Conservation (phyloP, 1,140 invertebrate species). For the Ceratina australensis region DNA sequence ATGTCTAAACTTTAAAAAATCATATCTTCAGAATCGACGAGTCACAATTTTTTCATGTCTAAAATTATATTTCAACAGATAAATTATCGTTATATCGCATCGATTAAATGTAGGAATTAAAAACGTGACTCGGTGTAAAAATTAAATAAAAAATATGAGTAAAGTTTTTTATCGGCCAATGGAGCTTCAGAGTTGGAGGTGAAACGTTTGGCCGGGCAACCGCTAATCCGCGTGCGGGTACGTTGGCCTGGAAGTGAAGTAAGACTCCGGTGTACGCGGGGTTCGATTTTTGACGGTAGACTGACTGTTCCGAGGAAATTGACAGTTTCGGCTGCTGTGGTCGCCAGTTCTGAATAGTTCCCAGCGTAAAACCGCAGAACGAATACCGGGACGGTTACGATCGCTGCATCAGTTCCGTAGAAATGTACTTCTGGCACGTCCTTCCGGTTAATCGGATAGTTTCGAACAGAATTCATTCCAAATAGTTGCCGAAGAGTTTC, state of each 20-base stretch:
- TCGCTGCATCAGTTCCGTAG: slow-evolving; percentile 56
- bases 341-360: slow-evolving; percentile 61
- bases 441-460: slow-evolving; percentile 66
- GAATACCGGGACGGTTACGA: slow-evolving; percentile 54
- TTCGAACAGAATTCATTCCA: slow-evolving; percentile 58
- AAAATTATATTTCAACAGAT: too few relatives aligned
- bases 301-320: slow-evolving; percentile 60
- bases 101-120: too few relatives aligned
- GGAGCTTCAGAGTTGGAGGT: too few relatives aligned
- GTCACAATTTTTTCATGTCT: too few relatives aligned
- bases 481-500: slow-evolving; percentile 64
- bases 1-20: too few relatives aligned
- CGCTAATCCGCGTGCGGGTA: neutral
- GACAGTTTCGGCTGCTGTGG: slow-evolving; percentile 56
- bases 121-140: too few relatives aligned
- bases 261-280: neutral
- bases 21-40: too few relatives aligned
- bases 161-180: too few relatives aligned
- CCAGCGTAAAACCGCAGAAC: slow-evolving; percentile 60
- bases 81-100: too few relatives aligned
- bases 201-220: too few relatives aligned
- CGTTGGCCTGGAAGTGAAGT: neutral
- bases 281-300: slow-evolving; percentile 56
- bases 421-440: slow-evolving; percentile 67
- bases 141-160: too few relatives aligned